phyloP scores from a whole-genome alignment of 2,113 vertebrate species.

The Hippopotamus amphibius region DNA sequence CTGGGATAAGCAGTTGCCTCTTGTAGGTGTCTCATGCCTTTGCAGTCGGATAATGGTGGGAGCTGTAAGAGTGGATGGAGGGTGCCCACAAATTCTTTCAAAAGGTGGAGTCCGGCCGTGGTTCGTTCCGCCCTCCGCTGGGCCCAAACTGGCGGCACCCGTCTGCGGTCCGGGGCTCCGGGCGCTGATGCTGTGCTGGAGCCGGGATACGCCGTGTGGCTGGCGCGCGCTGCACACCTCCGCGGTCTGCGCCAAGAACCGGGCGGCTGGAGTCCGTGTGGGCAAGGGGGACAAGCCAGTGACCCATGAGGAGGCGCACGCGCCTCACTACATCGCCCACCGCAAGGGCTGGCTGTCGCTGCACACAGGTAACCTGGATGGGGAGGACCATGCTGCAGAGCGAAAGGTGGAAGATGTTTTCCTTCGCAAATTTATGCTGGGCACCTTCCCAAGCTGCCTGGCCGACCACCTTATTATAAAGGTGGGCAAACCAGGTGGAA shows the following conservation, averaged over 20 bases:
- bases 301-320: slow-evolving; percentile 88
- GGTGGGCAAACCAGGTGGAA: slow-evolving; percentile 89
- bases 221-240: neutral
- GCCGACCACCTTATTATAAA: slow-evolving; percentile 87
- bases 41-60: neutral
- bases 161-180: too few species aligned
- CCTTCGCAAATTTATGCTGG: slow-evolving; percentile 89
- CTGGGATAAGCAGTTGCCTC: neutral
- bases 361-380: slow-evolving; percentile 92
- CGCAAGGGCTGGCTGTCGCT: slow-evolving; percentile 94
- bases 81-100: neutral
- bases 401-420: slow-evolving; percentile 85
- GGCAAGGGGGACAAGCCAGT: slow-evolving; percentile 88
- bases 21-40: neutral
- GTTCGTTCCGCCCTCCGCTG: too few species aligned
- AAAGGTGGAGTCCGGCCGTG: neutral
- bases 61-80: neutral
- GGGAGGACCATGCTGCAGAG: slow-evolving; percentile 87
- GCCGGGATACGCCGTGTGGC: neutral
- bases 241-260: slow-evolving; percentile 82
- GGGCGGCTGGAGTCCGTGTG: slow-evolving; percentile 89
- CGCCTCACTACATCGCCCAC: slow-evolving; percentile 91
- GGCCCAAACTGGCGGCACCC: too few species aligned
- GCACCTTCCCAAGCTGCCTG: slow-evolving; percentile 92
- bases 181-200: neutral